These are phyloP conservation scores for Tursiops truncatus DNA, from an alignment of 2,113 vertebrate species.

Conservation along the genomic window DNA sequence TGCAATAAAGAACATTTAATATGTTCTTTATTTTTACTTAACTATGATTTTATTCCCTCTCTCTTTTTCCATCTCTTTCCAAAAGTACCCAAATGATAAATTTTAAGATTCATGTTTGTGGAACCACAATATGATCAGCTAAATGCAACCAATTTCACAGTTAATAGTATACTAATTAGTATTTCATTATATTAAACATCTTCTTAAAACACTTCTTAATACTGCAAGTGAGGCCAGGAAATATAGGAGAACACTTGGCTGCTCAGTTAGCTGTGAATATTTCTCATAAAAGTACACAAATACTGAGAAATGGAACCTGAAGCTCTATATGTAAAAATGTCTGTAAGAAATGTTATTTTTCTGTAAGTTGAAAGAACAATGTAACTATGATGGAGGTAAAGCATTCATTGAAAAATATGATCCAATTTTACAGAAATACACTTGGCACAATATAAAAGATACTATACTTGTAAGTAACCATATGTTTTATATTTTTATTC, in stretches of 20 bases:
- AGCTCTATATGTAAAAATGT: background rate
- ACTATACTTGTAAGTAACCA: background rate
- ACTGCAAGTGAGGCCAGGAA: background rate
- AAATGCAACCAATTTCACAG: slow-evolving; percentile 56
- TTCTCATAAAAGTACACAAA: background rate
- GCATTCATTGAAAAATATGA: background rate
- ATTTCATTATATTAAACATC: slow-evolving; percentile 46
- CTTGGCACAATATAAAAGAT: background rate
- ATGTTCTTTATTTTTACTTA: slow-evolving; percentile 11
- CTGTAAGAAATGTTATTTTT: background rate
- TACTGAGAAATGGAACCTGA: background rate
- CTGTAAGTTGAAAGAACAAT: background rate
- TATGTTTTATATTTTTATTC: background rate
- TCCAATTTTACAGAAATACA: background rate
- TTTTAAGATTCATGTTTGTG: slow-evolving; percentile 47
- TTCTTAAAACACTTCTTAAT: slow-evolving; percentile 33
- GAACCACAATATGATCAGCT: slow-evolving; percentile 46
- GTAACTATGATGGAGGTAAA: background rate
- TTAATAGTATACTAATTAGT: slow-evolving; percentile 55
- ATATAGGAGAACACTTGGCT: background rate
- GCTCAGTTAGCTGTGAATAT: background rate
- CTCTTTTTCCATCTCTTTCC: background rate
- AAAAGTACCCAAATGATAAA: slow-evolving; percentile 6
- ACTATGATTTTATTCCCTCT: background rate
- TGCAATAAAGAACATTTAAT: background rate